Evolutionary conservation across 2,888 invertebrate species (phyloP), one percentile per base, ranked within the genome.

Genomic region (Empis stercorea): DNA sequence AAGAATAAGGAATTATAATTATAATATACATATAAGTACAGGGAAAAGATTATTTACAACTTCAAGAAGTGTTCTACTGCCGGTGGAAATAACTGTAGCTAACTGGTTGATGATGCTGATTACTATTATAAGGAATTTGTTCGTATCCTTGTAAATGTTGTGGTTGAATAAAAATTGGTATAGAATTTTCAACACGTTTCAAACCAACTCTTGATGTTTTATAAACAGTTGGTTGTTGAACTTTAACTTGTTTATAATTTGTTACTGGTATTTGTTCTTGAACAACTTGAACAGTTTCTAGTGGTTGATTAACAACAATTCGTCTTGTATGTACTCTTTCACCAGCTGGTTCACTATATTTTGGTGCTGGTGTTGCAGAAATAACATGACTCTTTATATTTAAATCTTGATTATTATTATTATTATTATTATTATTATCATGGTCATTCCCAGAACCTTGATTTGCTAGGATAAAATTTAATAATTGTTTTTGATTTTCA

Each of bases 181-280:
- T 62, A 1, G 69, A 65, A 14, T 70, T 63, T 27, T 67, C 68
- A 36, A 71, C 68, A 51, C 70, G 66, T 46, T 72, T 68, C 36
- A 71, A 62, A 46, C 71, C 71, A 45, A 70, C 61, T 43, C 65
- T 67, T 13, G 71, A 70, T 10, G 72, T 70, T 59, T 73, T 72
- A 56, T 72, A 66, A 44, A 71, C 49, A 11, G 75, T 73, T 10
- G 76, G 76, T 44, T 74, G 72, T 47, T 76, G 73, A n/a, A 76
- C 71, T 43, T 75, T 71, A 11, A 76, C 68, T 51, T 74, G 68
- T 53, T 76, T 74, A 53, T 74, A 66, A 56, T 76, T 76, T 37
- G 76, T 76, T 38, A 73, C 73, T 30, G 78, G 78, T 58, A 78
- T 75, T 41, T 75, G 72, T 40, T 77, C 73, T 51, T 76, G 73